Base-by-base conservation (phyloP, 1,140 invertebrate genomes). In the Augochlora pura region DNA sequence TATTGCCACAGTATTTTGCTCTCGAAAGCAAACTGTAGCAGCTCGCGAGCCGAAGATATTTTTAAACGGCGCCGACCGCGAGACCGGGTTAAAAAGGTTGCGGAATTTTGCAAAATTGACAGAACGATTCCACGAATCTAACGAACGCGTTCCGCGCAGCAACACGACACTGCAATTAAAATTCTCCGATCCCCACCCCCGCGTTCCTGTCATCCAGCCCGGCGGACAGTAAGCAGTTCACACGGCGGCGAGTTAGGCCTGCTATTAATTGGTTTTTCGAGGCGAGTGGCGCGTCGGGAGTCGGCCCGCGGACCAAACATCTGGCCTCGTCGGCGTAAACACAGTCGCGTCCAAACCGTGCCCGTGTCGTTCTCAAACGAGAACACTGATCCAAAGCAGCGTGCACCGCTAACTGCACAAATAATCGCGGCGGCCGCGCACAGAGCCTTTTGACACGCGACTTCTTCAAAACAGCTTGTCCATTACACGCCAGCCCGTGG, bases 201-300 rank as follows among this genome's bases (percentile, higher is more conserved):
- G 54, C 9, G 25, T 32, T 21, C 5, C 2, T 23, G 16, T 46
- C 57, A 14, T 16, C 27, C 23, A 46, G 5, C 16, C 10, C 8
- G 8, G 14, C 5, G 18, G 32, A 62, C 46, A 77, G 27, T 70
- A 63, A 71, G 27, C 49, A 60, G 42, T 77, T 52, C 52, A 39
- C 46, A 23, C 46, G 32, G n/a, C 38, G 42, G 18, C 49, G 25
- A 7, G n/a, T 12, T 32, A 27, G 21, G 66, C 27, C 52, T 16
- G 81, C 59, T 83, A 75, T 80, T 84, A 84, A 84, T 84, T 72
- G 77, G 72, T 84, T 85, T 84, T 68, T 81, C 75, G 77, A 84
- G 77, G 52, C 68, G 77, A 84, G 77, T 76, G 59, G 52, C 62
- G 67, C 63, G 59, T 80, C 76, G 59, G 68, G 60, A 63, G 42